A percentile compares a stretch with the other conserved stretches of the same genome.
Evolutionary conservation across 2,888 invertebrate genomes (phyloP).

Genomic region (Isoperla grammatica): DNA sequence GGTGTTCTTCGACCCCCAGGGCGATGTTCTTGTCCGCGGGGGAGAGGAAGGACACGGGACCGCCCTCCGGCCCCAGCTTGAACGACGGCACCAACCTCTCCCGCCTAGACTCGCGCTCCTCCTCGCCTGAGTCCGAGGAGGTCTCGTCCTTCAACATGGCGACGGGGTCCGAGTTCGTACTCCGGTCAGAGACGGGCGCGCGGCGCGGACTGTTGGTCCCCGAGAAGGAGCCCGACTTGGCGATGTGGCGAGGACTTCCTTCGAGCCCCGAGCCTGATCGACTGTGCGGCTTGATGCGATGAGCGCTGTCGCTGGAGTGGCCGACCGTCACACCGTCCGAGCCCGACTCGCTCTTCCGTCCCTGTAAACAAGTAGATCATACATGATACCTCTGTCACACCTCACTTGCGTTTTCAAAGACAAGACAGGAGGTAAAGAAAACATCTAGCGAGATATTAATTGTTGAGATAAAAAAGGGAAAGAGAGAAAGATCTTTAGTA

Average conservation of each 20-base stretch:
- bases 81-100: conserved; percentile 34
- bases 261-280: conserved; percentile 36
- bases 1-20: conserved; percentile 55
- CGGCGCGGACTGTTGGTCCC: conserved; percentile 48
- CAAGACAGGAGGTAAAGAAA: too few relatives aligned
- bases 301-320: conserved; percentile 39
- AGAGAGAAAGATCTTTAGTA: too few relatives aligned
- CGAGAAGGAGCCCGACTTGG: conserved; percentile 71
- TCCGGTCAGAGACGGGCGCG: conserved; percentile 34
- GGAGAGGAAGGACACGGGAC: conserved; percentile 29
- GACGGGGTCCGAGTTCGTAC: conserved; percentile 48
- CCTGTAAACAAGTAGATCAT: conserved; percentile 38
- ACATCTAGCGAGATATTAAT: too few relatives aligned
- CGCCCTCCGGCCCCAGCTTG: conserved; percentile 36
- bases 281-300: conserved; percentile 36
- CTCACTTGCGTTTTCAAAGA: too few relatives aligned
- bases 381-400: conserved; percentile 34
- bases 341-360: conserved; percentile 53
- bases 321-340: conserved; percentile 47
- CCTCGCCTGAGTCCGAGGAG: conserved; percentile 29
- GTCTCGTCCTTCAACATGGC: conserved; percentile 40
- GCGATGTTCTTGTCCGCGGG: conserved; percentile 36
- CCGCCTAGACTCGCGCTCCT: neutral
- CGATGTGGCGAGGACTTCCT: conserved; percentile 41
- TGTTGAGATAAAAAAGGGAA: too few relatives aligned